Evolutionary conservation across 37 sponge, comb jelly and placozoan species (phyloP), one percentile per base, ranked within the genome.

Genomic region (Spongia lamella): DNA sequence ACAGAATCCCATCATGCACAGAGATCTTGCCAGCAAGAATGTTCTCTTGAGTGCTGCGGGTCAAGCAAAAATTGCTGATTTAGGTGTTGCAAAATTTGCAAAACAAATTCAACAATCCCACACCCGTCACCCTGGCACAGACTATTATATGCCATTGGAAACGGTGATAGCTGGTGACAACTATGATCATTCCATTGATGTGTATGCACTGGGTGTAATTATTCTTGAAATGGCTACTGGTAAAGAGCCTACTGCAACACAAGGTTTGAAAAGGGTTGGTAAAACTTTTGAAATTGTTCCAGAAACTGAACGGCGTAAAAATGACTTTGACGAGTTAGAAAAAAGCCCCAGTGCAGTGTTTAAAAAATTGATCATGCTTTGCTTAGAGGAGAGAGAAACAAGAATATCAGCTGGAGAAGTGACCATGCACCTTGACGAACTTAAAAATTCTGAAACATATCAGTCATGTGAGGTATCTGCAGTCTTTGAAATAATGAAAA

Each of bases 11-110:
- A 87, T 92, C 35, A 56, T 88, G 25, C 93, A 92, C 69, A 53
- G 85, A 53, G 88, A 92, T 57, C 63, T 92, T 22, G 78, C 93
- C 25, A 61, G 63, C 51, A 87, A 88, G 64, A 92, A 92, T 53
- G 52, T 92, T 4, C 74, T 92, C 3, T 75, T 92, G 14, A 70
- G 67, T 53, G 40, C 16, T 16, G 29, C 24, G 19, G 91, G 91
- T 1, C 52, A 64, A 3, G 79, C 86, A 0, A 92, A 92, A 58
- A 84, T 92, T 27, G 77, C 83, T 22, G 88, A 92, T 38, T 60
- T 88, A 33, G 93, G 88, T 0, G 85, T 92, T 19, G 85, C 93
- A 2, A 87, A 80, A 24, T 29, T 70, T 29, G 24, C 78, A 0
- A 52, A 35, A 14, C 2, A 35, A 0, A 24, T 40, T 11, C 53